Base-by-base conservation (phyloP, 2,888 invertebrate genomes). In the Leucoma salicis region DNA sequence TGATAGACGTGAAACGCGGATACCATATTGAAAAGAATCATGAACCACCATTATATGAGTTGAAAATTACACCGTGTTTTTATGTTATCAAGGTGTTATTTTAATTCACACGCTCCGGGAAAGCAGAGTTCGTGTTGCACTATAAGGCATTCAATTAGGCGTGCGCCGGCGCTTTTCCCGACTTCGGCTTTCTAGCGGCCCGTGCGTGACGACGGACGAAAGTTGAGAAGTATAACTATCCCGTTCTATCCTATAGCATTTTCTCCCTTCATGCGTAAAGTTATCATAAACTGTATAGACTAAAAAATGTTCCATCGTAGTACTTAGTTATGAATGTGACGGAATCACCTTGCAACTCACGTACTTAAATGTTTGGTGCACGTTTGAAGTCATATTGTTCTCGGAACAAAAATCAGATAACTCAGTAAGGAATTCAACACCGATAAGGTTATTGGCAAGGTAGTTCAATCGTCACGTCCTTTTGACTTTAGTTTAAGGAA, bases 161-260 rank as follows among this genome's bases (percentile, higher is more conserved):
- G 59, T 54, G 58, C 56, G 54, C 63, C 37, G 39, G 53, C 61
- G 62, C 62, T 64, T 68, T 67, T 67, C 67, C 58, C 60, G 39
- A 46, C 50, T 58, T 56, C 48, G 48, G 54, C 56, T 57, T 66
- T 65, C 63, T 65, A 61, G 55, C 41, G 52, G 43, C 25, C 48
- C 57, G 50, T 60, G 61, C 66, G 63, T 67, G 65, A 66, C 66
- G 53, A 15, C 8, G 35, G 36, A 42, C 38, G 53, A 44, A 57
- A 50, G 39, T 21, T 15, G 41, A 40, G 54, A 60, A 41, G 39
- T 62, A 57, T 52, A 53, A 13, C 53, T 48, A 39, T 64, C 55
- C 51, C 40, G 36, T 49, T 53, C 49, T 35, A 13, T 39, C 46
- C 25, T 47, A 63, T 51, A 42, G 16, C 32, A 14, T 35, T 36